Conservation (phyloP, 2,113 vertebrate genomes). For the Peucedramus taeniatus region DNA sequence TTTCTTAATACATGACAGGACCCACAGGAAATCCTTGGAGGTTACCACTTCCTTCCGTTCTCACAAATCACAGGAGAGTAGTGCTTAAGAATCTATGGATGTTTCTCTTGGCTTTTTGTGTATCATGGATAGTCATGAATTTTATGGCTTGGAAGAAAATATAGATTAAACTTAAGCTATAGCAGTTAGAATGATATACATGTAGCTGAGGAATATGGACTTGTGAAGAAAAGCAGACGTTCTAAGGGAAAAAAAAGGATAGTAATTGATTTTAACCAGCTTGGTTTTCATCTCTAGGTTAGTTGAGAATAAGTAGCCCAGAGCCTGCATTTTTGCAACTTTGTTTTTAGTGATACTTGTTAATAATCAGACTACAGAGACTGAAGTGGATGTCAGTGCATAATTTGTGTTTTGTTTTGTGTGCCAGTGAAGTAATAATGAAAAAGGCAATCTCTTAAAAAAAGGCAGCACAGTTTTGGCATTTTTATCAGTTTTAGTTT, state of each 20-base stretch:
- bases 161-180: neutral
- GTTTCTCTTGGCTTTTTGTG: slow-evolving; percentile 17
- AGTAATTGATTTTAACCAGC: neutral
- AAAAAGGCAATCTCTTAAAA: neutral
- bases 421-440: neutral
- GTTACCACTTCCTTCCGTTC: slow-evolving; percentile 36
- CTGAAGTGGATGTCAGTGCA: neutral
- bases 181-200: neutral
- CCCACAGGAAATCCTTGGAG: slow-evolving; percentile 38
- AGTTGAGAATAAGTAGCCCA: neutral
- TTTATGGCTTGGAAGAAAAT: neutral
- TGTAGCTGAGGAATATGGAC: neutral
- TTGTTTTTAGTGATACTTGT: neutral
- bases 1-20: neutral
- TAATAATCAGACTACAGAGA: neutral
- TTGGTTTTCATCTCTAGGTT: neutral
- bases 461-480: neutral
- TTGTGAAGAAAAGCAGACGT: neutral
- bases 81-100: neutral
- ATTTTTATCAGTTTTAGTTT: neutral
- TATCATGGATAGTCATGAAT: neutral
- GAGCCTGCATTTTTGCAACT: neutral
- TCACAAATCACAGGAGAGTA: neutral
- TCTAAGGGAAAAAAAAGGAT: neutral
- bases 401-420: neutral